A percentile compares a stretch with the other conserved stretches of the same genome.
These are phyloP conservation scores for Mormyrus lacerda DNA, from an alignment of 2,113 vertebrate genomes.

Conservation along the genomic window DNA sequence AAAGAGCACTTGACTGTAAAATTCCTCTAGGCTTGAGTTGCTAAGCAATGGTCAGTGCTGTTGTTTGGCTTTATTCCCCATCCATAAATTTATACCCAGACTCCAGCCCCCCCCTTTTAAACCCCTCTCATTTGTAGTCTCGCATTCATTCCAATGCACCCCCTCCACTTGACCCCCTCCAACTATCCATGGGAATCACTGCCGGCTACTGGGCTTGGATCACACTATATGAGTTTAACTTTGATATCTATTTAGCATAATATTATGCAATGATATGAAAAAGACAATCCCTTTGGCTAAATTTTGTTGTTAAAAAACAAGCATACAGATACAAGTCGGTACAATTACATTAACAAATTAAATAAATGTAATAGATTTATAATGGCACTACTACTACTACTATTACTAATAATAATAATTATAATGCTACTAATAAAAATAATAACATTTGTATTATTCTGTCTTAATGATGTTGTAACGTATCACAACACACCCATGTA, in stretches of 20 bases:
- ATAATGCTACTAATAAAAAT: background rate
- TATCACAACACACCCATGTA: too few relatives aligned
- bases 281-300: background rate
- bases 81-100: conserved; percentile 65
- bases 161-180: conserved; percentile 56
- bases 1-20: conserved; percentile 61
- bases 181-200: conserved; percentile 63
- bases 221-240: conserved; percentile 35
- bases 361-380: background rate
- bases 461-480: too few relatives aligned
- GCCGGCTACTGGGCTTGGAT: conserved; percentile 34
- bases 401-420: background rate
- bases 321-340: background rate
- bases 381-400: background rate
- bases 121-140: conserved; percentile 63
- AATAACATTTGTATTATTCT: background rate
- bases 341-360: background rate
- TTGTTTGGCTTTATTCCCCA: conserved; percentile 55
- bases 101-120: conserved; percentile 51
- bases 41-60: conserved; percentile 49
- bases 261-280: background rate
- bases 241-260: background rate
- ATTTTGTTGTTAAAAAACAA: background rate
- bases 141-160: conserved; percentile 63
- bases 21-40: conserved; percentile 63